These are phyloP conservation scores for Lanius collurio DNA, from an alignment of 2,113 vertebrate species.

Conservation along the genomic window DNA sequence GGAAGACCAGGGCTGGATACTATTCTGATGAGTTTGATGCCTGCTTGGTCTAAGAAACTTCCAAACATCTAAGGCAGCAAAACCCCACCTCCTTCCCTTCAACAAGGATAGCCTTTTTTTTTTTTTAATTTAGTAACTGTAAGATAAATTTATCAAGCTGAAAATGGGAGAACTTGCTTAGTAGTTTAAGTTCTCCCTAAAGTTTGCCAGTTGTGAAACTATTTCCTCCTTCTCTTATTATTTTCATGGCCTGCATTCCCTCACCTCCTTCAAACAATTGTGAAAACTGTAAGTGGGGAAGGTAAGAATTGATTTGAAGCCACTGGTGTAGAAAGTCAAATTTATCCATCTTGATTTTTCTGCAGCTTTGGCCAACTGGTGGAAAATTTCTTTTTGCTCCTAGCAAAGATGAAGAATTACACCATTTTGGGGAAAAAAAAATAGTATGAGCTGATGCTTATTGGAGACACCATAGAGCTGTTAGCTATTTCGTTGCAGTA, in stretches of 20 bases:
- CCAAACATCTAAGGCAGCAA: background rate
- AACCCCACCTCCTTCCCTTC: background rate
- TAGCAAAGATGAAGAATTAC: background rate
- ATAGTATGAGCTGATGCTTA: background rate
- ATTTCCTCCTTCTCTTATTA: background rate
- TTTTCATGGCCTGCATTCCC: background rate
- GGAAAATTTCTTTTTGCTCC: slow-evolving; percentile 34
- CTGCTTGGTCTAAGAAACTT: background rate
- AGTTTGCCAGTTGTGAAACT: background rate
- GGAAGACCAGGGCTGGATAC: background rate
- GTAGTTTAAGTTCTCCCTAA: background rate
- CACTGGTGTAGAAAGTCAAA: background rate
- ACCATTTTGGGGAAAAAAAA: background rate
- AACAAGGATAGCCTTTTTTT: background rate
- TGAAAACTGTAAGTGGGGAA: background rate
- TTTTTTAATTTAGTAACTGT: background rate
- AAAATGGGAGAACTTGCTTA: background rate
- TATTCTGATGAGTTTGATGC: background rate
- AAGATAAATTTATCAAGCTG: background rate
- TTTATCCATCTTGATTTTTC: background rate
- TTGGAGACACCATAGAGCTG: background rate
- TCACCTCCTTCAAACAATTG: background rate
- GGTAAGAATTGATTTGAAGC: background rate
- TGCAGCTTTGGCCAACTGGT: background rate
- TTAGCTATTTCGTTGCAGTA: background rate